Evolutionary conservation across 2,888 invertebrate genomes (phyloP).

Genomic region (Drosophila affinis): DNA sequence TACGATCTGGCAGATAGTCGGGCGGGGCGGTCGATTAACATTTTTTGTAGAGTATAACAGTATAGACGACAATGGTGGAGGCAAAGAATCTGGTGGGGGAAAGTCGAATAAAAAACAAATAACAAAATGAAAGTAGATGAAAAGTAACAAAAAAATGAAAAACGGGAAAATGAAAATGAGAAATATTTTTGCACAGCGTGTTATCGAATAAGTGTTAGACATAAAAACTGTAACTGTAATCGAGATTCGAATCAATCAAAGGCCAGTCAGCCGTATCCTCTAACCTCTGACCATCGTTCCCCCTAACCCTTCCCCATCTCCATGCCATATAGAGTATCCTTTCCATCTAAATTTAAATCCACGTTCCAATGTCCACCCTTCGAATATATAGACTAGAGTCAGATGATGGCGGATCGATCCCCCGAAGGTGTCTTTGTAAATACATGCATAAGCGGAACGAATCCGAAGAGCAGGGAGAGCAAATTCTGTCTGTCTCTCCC

Average conservation of each 20-base stretch:
- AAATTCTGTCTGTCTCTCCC: slow-evolving; percentile 1
- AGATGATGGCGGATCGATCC: slow-evolving; percentile 39
- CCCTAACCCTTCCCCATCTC: background rate
- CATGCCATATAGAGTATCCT: background rate
- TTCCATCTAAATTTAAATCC: background rate
- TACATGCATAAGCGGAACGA: slow-evolving; percentile 31
- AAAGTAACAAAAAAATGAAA: slow-evolving; percentile 3
- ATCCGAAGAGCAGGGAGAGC: background rate
- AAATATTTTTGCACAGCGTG: slow-evolving; percentile 76
- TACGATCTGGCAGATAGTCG: background rate
- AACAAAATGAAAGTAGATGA: slow-evolving; percentile 16
- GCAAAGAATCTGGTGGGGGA: background rate
- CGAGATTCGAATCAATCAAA: slow-evolving; percentile 46
- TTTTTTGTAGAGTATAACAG: slow-evolving; percentile 53
- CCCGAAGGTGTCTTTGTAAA: slow-evolving; percentile 37
- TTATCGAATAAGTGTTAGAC: slow-evolving; percentile 74
- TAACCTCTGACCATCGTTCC: background rate
- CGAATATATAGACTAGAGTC: slow-evolving; percentile 26
- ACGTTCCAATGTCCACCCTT: background rate
- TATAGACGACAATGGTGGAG: slow-evolving; percentile 1
- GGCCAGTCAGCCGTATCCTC: background rate
- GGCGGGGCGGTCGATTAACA: slow-evolving; percentile 38
- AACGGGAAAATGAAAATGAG: slow-evolving; percentile 5
- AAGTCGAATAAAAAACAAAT: slow-evolving; percentile 12
- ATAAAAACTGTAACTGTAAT: slow-evolving; percentile 60